Evolutionary conservation across 2,113 vertebrate genomes (phyloP).

Genomic region (Tragelaphus buxtoni): DNA sequence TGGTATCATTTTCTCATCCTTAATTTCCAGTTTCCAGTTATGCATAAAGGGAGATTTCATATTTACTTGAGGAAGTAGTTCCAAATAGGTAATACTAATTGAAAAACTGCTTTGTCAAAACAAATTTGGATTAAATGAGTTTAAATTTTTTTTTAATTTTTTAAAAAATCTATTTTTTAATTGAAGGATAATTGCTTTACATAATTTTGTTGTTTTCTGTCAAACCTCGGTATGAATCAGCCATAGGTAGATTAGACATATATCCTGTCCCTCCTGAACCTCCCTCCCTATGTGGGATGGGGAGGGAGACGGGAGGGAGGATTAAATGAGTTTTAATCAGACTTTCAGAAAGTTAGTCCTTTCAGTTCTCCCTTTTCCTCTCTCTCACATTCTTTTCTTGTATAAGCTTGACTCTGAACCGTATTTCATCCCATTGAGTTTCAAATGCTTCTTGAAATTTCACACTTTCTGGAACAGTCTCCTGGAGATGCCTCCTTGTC

Average conservation of each 20-base stretch:
- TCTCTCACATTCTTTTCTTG: neutral
- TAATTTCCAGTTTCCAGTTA: constrained; percentile 2
- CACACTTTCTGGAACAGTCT: neutral
- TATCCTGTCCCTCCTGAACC: neutral
- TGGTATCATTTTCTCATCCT: neutral
- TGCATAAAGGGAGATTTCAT: neutral
- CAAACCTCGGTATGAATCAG: neutral
- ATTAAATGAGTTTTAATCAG: neutral
- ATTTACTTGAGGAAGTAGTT: neutral
- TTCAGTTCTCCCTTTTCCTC: neutral
- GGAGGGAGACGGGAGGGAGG: neutral
- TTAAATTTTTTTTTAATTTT: neutral
- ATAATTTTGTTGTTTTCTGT: neutral
- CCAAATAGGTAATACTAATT: neutral
- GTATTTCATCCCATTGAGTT: neutral
- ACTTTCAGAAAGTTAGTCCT: neutral
- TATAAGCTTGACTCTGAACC: neutral
- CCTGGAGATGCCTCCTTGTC: neutral
- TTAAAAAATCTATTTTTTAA: neutral
- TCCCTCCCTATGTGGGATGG: neutral
- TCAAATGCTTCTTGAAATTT: neutral
- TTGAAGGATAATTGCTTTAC: neutral
- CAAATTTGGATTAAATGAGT: neutral
- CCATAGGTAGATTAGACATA: neutral
- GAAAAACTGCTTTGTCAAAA: neutral